Evolutionary conservation across 2,888 invertebrate genomes (phyloP).

Genomic region (Lepidocyrtinus sp.): DNA sequence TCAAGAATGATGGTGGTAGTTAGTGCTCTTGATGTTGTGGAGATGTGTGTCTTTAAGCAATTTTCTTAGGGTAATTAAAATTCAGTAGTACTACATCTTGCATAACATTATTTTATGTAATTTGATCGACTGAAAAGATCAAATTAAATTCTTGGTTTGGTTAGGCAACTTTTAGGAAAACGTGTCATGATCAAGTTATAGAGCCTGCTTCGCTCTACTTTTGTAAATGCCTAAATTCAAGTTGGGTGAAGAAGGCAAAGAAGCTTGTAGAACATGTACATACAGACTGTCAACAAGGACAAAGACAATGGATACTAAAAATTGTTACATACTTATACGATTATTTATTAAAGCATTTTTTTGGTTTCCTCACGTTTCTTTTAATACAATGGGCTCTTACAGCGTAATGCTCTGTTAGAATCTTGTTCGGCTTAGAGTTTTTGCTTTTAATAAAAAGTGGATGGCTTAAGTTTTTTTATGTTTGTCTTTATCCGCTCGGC

Average conservation of each 20-base stretch:
- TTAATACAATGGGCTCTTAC: constrained; percentile 32
- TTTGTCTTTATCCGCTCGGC: no score
- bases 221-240: not conserved
- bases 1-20: no score
- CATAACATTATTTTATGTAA: constrained; percentile 6
- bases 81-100: not conserved
- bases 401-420: no score
- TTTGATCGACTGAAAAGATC: constrained; percentile 11
- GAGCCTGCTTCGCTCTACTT: constrained; percentile 4
- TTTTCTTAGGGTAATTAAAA: not conserved
- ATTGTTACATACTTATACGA: constrained; percentile 9
- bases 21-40: not conserved
- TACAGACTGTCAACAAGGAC: constrained; percentile 28
- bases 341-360: constrained; percentile 28
- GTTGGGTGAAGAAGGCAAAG: constrained; percentile 2
- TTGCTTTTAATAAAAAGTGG: no score
- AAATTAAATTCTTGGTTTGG: not conserved
- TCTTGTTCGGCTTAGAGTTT: no score
- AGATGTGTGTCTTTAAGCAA: not conserved
- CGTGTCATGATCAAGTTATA: constrained; percentile 3
- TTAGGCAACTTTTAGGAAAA: not conserved
- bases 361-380: constrained; percentile 44
- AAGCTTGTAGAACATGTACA: constrained; percentile 11
- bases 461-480: no score
- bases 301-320: constrained; percentile 46